These are phyloP conservation scores for Anoplopoma fimbria DNA, from an alignment of 2,113 vertebrate species.

Conservation along the genomic window DNA sequence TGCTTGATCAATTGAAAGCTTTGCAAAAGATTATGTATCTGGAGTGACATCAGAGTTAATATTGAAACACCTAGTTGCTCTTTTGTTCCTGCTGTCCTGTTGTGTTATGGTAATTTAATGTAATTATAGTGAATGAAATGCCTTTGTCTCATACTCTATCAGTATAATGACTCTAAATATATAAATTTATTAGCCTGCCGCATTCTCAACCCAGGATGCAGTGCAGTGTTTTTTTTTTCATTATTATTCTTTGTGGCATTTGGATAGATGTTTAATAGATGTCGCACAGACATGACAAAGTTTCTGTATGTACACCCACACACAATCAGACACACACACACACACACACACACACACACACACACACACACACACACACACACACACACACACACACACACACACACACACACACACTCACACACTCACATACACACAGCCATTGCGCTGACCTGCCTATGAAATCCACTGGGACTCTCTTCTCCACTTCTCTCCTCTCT, in stretches of 20 bases:
- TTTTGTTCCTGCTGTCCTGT: conserved; percentile 18
- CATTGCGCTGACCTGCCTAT: conserved; percentile 83
- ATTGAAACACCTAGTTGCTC: conserved; percentile 1
- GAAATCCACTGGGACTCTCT: conserved; percentile 73
- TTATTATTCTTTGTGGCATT: neutral
- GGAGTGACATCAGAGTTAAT: conserved; percentile 17
- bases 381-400: conserved; percentile 30
- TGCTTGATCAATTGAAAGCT: conserved; percentile 41
- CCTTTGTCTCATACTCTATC: conserved; percentile 30
- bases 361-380: neutral
- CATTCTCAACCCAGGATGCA: neutral
- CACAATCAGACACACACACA: conserved; percentile 18
- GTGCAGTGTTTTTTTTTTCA: neutral
- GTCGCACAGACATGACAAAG: neutral
- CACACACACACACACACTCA: conserved; percentile 5
- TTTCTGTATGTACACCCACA: neutral
- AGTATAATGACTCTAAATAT: conserved; percentile 33
- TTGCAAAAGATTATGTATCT: conserved; percentile 2
- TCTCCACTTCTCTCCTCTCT: conserved; percentile 64
- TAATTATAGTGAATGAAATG: conserved; percentile 24
- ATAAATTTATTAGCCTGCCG: conserved; percentile 32
- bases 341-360: conserved; percentile 1
- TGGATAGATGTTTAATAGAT: neutral
- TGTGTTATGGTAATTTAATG: conserved; percentile 30
- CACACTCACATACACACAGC: conserved; percentile 32